Percentiles rank a stretch among this genome's conserved stretches.
Conservation (phyloP, 1,140 invertebrate genomes). For the Sycophaga agraensis region DNA sequence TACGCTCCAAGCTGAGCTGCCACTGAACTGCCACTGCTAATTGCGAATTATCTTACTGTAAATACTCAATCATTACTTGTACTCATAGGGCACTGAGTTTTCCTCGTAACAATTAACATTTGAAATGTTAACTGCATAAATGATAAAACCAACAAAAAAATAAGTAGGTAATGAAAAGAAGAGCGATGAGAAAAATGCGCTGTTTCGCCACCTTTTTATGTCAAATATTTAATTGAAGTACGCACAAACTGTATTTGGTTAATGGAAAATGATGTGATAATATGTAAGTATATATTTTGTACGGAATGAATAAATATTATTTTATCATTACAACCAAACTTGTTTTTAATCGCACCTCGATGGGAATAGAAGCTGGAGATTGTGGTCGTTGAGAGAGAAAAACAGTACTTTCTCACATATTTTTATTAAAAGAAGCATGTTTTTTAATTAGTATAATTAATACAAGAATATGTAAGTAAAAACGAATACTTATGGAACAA, state of each 20-base stretch:
- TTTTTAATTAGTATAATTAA: conserved; percentile 9
- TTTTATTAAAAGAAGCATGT: conserved; percentile 26
- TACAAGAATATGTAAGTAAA: too few relatives aligned
- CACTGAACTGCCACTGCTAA: conserved; percentile 23
- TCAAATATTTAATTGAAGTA: neutral
- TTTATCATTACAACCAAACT: conserved; percentile 4
- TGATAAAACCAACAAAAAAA: neutral
- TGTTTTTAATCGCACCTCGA: neutral
- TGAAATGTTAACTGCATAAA: neutral
- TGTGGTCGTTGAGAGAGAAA: too few relatives aligned
- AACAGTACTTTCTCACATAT: neutral
- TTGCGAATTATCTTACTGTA: conserved; percentile 20
- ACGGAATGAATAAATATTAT: conserved; percentile 20
- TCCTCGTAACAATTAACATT: neutral
- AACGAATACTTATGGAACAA: too few relatives aligned
- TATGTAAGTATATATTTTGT: conserved; percentile 25
- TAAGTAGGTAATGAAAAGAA: too few relatives aligned
- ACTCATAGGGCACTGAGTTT: conserved; percentile 16
- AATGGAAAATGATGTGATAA: conserved; percentile 26
- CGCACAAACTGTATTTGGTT: conserved; percentile 13
- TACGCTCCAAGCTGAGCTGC: conserved; percentile 12
- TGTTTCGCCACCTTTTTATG: neutral
- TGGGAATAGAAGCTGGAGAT: too few relatives aligned
- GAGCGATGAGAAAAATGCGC: too few relatives aligned
- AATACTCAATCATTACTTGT: conserved; percentile 22